Conservation (phyloP, 2,797 vertebrate species). For the Pachyuromys duprasi region DNA sequence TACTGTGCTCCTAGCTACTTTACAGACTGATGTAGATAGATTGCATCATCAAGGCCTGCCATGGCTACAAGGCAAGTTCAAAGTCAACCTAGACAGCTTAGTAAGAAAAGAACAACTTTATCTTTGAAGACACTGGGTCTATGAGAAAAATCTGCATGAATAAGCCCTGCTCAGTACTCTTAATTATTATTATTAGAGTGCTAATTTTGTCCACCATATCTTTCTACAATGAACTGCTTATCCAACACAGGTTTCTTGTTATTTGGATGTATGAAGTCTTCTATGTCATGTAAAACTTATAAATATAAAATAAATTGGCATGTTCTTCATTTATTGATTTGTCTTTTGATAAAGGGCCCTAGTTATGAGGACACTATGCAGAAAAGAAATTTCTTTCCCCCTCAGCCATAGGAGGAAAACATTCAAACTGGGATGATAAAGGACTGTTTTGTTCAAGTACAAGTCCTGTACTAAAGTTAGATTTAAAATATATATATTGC, state of each 20-base stretch:
- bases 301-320: background rate
- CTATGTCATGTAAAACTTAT: background rate
- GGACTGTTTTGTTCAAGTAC: constrained; percentile 35
- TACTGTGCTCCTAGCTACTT: background rate
- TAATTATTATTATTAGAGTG: background rate
- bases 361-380: background rate
- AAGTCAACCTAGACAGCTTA: background rate
- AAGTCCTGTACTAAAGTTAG: constrained; percentile 34
- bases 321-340: background rate
- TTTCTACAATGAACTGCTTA: background rate
- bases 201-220: background rate
- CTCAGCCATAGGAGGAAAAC: background rate
- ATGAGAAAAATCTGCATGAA: constrained; percentile 11
- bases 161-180: background rate
- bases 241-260: background rate
- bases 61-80: background rate
- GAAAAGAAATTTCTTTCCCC: background rate
- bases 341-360: background rate
- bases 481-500: background rate
- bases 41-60: background rate
- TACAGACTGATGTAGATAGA: background rate
- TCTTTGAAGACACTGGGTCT: background rate
- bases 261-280: background rate
- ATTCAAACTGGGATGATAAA: constrained; percentile 53
- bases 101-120: background rate